These are phyloP conservation scores for Ceryle rudis DNA, from an alignment of 2,797 vertebrate genomes.

Conservation along the genomic window DNA sequence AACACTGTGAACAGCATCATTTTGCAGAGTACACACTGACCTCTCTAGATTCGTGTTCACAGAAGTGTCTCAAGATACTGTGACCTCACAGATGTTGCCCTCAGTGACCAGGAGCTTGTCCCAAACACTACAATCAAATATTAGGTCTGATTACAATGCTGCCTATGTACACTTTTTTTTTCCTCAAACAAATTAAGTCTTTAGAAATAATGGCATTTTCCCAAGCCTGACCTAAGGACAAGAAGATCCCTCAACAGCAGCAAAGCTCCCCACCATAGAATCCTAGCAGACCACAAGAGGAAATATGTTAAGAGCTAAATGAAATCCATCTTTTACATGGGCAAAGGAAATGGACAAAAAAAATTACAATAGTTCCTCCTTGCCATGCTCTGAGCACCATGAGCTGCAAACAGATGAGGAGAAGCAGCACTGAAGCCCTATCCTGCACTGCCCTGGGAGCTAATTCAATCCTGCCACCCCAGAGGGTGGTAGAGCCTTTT, in stretches of 20 bases:
- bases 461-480: not conserved
- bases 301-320: not conserved
- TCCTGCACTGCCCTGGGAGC: not conserved
- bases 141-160: not conserved
- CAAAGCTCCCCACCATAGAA: not conserved
- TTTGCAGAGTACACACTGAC: not conserved
- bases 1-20: not conserved
- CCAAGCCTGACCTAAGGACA: not conserved
- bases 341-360: not conserved
- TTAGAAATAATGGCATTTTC: not conserved
- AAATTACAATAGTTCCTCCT: not conserved
- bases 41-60: not conserved
- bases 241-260: not conserved
- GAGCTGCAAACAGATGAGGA: not conserved
- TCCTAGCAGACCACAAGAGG: not conserved
- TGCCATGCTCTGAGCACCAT: not conserved
- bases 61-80: not conserved
- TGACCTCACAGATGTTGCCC: not conserved
- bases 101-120: not conserved
- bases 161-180: not conserved
- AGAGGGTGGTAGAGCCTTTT: not conserved
- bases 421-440: not conserved
- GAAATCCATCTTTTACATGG: not conserved
- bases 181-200: not conserved
- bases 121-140: not conserved